Conservation (phyloP, 2,888 invertebrate genomes). For the Mystacides longicornis region DNA sequence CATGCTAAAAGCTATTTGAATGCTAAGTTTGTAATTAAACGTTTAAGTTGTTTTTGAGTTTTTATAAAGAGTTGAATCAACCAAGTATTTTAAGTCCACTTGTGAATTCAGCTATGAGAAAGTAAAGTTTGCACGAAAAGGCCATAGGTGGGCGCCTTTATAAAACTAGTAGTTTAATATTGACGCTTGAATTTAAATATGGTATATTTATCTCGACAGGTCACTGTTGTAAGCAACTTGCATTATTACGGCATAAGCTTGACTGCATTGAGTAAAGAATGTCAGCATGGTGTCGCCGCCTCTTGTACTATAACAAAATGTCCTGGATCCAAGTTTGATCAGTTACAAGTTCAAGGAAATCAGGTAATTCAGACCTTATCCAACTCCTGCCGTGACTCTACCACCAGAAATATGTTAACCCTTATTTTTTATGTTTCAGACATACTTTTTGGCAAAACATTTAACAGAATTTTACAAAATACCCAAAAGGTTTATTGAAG, state of each 20-base stretch:
- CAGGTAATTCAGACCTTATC: slow-evolving; percentile 49
- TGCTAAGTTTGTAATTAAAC: no score
- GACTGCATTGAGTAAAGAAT: slow-evolving; percentile 68
- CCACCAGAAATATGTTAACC: neutral
- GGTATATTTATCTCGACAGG: slow-evolving; percentile 41
- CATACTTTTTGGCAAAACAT: slow-evolving; percentile 42
- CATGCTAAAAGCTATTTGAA: no score
- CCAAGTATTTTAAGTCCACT: no score
- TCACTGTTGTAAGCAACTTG: slow-evolving; percentile 84
- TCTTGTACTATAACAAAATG: slow-evolving; percentile 72
- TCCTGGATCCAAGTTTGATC: slow-evolving; percentile 64
- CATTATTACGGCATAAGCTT: slow-evolving; percentile 80
- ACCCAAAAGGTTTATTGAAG: slow-evolving; percentile 66
- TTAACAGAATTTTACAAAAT: slow-evolving; percentile 69
- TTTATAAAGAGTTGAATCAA: no score
- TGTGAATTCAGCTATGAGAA: no score
- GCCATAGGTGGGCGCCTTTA: no score
- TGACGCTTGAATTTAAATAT: no score
- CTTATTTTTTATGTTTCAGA: slow-evolving; percentile 34
- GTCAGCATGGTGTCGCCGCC: slow-evolving; percentile 81
- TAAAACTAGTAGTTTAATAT: no score
- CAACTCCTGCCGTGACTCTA: neutral
- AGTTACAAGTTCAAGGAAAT: slow-evolving; percentile 86
- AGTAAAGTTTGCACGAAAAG: no score
- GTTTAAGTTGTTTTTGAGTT: no score